These are phyloP conservation scores for Diglossa cyanea DNA, from an alignment of 2,797 vertebrate genomes.

Conservation along the genomic window DNA sequence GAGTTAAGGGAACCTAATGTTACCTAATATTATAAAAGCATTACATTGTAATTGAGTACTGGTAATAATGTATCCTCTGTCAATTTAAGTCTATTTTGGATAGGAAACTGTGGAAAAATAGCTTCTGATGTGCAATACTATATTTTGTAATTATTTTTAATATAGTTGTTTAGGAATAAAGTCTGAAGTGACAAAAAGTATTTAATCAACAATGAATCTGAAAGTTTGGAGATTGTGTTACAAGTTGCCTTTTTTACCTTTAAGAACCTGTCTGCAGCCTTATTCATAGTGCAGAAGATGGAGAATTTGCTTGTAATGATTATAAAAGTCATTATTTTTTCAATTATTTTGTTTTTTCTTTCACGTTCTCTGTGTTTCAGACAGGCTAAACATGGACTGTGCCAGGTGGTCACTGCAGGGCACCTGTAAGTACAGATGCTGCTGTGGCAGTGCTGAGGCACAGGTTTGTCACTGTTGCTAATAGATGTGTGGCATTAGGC, in stretches of 20 bases:
- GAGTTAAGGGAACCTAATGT: neutral
- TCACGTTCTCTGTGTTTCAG: neutral
- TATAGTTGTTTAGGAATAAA: constrained; percentile 23
- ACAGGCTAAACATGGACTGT: neutral
- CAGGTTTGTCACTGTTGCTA: neutral
- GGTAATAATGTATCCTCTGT: neutral
- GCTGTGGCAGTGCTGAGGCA: neutral
- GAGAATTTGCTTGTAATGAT: neutral
- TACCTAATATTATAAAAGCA: neutral
- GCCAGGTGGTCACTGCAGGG: neutral
- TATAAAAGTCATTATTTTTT: constrained; percentile 14
- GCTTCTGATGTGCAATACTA: constrained; percentile 25
- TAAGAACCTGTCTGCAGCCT: neutral
- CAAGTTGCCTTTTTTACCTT: neutral
- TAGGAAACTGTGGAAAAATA: constrained; percentile 23
- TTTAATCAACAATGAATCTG: neutral
- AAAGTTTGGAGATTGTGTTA: neutral
- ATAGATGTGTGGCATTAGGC: neutral
- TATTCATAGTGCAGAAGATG: neutral
- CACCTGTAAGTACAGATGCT: neutral
- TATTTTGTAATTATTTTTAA: constrained; percentile 59
- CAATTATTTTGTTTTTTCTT: neutral
- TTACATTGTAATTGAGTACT: neutral
- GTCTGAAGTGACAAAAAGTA: neutral
- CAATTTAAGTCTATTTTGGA: constrained; percentile 23